A percentile compares a stretch with the other conserved stretches of the same genome.
Evolutionary conservation across 2,113 vertebrate genomes (phyloP).

Genomic region (Apodemus sylvaticus): DNA sequence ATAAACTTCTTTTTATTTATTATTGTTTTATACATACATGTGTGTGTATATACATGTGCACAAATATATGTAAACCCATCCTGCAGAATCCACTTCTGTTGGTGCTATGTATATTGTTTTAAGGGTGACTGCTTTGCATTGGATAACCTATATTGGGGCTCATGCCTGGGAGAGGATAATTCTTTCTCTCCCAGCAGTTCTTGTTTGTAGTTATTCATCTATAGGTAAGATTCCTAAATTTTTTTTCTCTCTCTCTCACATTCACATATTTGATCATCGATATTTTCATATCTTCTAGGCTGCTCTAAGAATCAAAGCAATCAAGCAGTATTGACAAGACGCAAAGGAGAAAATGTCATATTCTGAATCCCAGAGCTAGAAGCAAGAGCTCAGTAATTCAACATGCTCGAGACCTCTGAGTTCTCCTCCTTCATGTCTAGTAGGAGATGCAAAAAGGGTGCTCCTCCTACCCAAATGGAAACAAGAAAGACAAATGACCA

Average conservation of each 20-base stretch:
- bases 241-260: no score
- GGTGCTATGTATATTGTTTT: background rate
- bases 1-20: background rate
- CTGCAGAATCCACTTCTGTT: background rate
- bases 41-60: background rate
- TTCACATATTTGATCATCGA: background rate
- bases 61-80: background rate
- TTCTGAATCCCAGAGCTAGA: background rate
- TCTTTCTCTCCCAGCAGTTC: background rate
- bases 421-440: no score
- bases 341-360: background rate
- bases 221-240: background rate
- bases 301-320: background rate
- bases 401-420: background rate
- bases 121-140: background rate
- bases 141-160: background rate
- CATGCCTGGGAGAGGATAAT: background rate
- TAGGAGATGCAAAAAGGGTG: accelerated
- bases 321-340: background rate
- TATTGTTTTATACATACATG: background rate
- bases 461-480: background rate
- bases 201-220: background rate
- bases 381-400: background rate
- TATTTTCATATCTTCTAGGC: background rate
- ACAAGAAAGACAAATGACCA: background rate